Base-by-base conservation (phyloP, 2,113 vertebrate species). In the Brachypodius melanocephalos region DNA sequence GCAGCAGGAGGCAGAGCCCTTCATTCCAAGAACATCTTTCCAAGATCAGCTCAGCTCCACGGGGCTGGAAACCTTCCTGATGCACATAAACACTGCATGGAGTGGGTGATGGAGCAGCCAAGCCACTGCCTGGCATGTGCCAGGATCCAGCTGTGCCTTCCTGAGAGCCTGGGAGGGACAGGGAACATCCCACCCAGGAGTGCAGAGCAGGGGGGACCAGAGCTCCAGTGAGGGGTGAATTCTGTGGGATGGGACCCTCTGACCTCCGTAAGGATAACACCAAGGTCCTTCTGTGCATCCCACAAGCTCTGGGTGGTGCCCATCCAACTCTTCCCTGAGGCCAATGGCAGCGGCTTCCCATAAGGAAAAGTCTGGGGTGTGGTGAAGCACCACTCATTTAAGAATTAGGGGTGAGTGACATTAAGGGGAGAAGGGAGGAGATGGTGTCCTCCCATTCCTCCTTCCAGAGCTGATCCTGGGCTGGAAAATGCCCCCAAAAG, bases 61-160 rank as follows among this genome's bases (percentile, higher is more conserved):
- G 59, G 38, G 69, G 54, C 71, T 90, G 91, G 91, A 83, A 95
- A 31, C 45, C 24, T 63, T 61, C 83, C 90, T 15, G 18, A 48
- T 1, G 52, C 32, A 3, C 7, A 0, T 15, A 15, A 51, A 26
- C 28, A 10, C 49, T 15, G 25, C 66, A 3, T 4, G 32, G 49
- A 67, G 51, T 0, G 31, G 38, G 17, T 58, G 51, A 3, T 1
- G 18, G 85, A 62, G 73, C 85, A 61, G 51, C 85, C 65, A 66
- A 40, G 54, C 36, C 8, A 0, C 32, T 29, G 69, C 66, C 34
- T 57, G 43, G 26, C 0, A 0, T 1, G 2, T 62, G 65, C 73
- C 67, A 32, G 71, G 62, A 68, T 13, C 52, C 13, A 5, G 59
- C 54, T 28, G 34, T 2, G 7, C 45, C 79, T 71, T 66, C 52